phyloP scores from a whole-genome alignment of 2,797 vertebrate species.

The Arremon aurantiirostris region DNA sequence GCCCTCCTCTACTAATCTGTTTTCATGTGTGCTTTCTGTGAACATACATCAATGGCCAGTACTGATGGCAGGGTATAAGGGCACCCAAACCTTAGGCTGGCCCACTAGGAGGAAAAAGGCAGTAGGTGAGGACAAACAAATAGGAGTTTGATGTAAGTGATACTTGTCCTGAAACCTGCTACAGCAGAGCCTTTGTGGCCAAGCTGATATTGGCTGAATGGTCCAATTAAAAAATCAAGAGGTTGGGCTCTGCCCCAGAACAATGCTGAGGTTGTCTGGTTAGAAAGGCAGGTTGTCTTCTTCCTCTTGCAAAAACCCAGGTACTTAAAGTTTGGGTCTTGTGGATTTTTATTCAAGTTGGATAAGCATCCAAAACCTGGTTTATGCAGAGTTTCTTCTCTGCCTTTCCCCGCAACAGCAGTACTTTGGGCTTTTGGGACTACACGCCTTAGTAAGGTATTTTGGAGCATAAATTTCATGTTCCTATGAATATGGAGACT shows the following conservation, averaged over 20 bases:
- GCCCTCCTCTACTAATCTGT: background rate
- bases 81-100: background rate
- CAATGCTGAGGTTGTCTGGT: background rate
- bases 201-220: background rate
- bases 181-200: background rate
- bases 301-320: background rate
- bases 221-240: background rate
- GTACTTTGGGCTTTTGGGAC: background rate
- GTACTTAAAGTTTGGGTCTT: background rate
- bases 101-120: background rate
- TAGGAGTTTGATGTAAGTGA: background rate
- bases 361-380: background rate
- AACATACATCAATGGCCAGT: background rate
- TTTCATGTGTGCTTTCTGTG: background rate
- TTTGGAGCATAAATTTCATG: background rate
- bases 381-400: background rate
- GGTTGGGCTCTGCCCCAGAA: background rate
- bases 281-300: background rate
- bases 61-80: background rate
- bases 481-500: background rate
- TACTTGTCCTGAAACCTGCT: background rate
- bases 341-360: background rate
- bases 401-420: background rate
- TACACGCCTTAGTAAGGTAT: conserved; percentile 1
- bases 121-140: background rate